A percentile compares a stretch with the other conserved stretches of the same genome.
Conservation (phyloP, 2,888 invertebrate genomes). For the Imbricaverruca yamaguchii region DNA sequence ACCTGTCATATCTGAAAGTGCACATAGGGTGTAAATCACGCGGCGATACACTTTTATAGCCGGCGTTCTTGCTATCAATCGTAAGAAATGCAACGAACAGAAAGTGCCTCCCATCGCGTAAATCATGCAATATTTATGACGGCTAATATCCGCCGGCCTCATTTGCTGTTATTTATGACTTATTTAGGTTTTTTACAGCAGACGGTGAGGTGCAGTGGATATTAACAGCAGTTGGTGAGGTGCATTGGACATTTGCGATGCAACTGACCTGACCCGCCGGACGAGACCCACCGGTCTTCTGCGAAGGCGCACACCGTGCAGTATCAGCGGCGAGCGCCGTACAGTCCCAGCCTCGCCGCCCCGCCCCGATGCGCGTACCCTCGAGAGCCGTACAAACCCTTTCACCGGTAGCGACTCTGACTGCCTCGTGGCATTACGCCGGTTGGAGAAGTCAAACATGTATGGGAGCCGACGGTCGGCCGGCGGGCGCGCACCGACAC, state of each 20-base stretch:
- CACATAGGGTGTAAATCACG: conserved; percentile 4
- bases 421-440: not conserved
- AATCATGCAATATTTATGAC: conserved; percentile 17
- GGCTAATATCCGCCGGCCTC: conserved; percentile 16
- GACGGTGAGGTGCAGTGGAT: no score
- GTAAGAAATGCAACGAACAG: conserved; percentile 14
- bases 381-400: not conserved
- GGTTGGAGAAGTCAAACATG: not conserved
- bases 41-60: conserved; percentile 15
- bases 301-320: not conserved
- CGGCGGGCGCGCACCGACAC: not conserved
- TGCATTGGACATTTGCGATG: not conserved
- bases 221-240: not conserved
- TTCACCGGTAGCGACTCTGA: not conserved
- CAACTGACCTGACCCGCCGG: not conserved
- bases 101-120: conserved; percentile 18
- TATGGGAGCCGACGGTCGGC: not conserved
- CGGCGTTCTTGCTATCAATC: conserved; percentile 7
- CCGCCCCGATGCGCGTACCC: not conserved
- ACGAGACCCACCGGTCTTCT: not conserved
- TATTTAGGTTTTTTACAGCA: conserved; percentile 10
- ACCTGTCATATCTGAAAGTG: conserved; percentile 20
- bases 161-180: conserved; percentile 18
- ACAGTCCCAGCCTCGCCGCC: not conserved
- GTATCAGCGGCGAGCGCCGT: not conserved